Evolutionary conservation across 1,140 invertebrate species (phyloP).

Genomic region (Hylaeus anthracinus): DNA sequence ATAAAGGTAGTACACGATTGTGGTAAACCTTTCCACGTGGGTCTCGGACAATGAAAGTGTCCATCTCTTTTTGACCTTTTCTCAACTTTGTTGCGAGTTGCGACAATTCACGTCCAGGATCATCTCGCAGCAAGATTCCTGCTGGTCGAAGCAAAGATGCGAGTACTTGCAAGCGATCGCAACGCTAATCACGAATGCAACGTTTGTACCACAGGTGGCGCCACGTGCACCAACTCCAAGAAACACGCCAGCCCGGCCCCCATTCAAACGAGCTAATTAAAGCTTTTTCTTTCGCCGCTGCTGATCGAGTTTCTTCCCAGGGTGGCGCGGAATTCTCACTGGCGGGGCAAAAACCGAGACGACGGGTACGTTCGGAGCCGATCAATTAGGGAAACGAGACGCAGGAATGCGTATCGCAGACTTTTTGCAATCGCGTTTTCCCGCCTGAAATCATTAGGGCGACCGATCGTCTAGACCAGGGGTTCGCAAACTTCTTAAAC

Average conservation of each 20-base stretch:
- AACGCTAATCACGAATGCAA: conserved; percentile 38
- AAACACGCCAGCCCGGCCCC: not conserved
- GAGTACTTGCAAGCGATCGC: conserved; percentile 15
- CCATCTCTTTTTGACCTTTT: conserved; percentile 63
- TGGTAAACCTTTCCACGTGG: too few species aligned
- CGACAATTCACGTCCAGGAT: conserved; percentile 26
- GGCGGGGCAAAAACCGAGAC: not conserved
- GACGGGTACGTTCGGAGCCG: not conserved
- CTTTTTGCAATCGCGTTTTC: not conserved
- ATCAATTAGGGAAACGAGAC: conserved; percentile 14
- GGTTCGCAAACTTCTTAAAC: too few species aligned
- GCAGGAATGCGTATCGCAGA: not conserved
- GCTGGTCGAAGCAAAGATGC: conserved; percentile 17
- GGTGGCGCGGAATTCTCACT: not conserved
- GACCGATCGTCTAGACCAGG: not conserved
- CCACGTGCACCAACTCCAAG: conserved; percentile 47
- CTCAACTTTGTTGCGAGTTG: conserved; percentile 51
- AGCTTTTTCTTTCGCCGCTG: not conserved
- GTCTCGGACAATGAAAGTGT: conserved; percentile 48
- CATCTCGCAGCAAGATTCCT: not conserved
- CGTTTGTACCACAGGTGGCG: conserved; percentile 53
- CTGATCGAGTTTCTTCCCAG: not conserved
- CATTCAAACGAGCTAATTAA: conserved; percentile 42
- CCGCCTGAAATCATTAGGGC: not conserved
- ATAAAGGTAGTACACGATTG: too few species aligned